Conservation (phyloP, 2,113 vertebrate species). For the Prinia subflava region DNA sequence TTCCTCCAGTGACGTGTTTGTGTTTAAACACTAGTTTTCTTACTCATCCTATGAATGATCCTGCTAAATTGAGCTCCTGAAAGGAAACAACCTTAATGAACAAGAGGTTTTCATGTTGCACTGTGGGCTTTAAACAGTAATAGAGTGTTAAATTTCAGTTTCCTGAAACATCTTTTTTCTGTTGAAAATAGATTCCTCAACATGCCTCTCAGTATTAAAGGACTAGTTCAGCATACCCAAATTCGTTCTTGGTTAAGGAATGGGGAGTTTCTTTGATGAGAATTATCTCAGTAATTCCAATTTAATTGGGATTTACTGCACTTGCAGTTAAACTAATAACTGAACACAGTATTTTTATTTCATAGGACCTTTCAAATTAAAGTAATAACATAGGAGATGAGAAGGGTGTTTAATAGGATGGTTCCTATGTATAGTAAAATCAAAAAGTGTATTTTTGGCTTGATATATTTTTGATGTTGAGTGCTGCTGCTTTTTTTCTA, state of each 20-base stretch:
- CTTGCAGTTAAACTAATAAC: not conserved
- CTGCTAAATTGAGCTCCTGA: not conserved
- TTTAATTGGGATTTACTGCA: not conserved
- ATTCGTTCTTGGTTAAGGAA: not conserved
- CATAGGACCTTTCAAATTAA: not conserved
- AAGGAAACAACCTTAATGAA: not conserved
- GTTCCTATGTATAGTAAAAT: not conserved
- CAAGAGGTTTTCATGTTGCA: not conserved
- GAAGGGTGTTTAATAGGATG: not conserved
- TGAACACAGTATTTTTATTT: not conserved
- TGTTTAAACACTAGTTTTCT: not conserved
- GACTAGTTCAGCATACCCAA: not conserved
- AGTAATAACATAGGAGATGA: not conserved
- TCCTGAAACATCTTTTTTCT: not conserved
- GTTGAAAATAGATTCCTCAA: not conserved
- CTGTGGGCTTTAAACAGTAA: not conserved
- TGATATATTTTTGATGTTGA: not conserved
- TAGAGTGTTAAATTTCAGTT: not conserved
- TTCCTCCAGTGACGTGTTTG: not conserved
- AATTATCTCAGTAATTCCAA: not conserved
- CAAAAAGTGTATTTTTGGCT: not conserved
- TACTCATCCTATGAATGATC: not conserved
- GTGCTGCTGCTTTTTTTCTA: not conserved
- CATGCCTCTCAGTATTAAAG: not conserved
- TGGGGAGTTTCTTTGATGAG: not conserved